A percentile compares a stretch with the other conserved stretches of the same genome.
These are phyloP conservation scores for Papilio polytes DNA, from an alignment of 1,140 invertebrate genomes.

Conservation along the genomic window DNA sequence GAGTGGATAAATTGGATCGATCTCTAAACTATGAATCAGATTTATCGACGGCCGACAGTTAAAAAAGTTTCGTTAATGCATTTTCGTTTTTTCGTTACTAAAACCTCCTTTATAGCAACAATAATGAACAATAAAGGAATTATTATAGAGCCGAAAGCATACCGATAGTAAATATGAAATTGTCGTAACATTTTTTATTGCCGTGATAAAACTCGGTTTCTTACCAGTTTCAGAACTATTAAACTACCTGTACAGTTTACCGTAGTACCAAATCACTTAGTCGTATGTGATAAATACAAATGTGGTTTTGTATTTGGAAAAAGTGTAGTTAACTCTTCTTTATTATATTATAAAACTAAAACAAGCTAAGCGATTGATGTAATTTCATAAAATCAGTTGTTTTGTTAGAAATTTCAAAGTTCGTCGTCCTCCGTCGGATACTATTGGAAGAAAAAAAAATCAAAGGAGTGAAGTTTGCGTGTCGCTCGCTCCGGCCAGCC, in stretches of 20 bases:
- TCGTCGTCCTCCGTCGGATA: conserved; percentile 58
- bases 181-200: conserved; percentile 60
- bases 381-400: not conserved
- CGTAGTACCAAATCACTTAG: conserved; percentile 3
- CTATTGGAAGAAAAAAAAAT: conserved; percentile 53
- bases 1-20: no score
- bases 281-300: not conserved
- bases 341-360: not conserved
- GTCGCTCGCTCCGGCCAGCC: conserved; percentile 50
- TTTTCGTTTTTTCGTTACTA: conserved; percentile 34
- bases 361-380: not conserved
- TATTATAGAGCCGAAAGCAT: conserved; percentile 53
- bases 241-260: not conserved
- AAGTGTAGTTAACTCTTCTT: not conserved
- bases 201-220: conserved; percentile 50
- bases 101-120: conserved; percentile 49
- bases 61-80: not conserved
- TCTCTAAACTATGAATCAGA: no score
- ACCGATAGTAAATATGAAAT: conserved; percentile 57
- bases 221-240: conserved; percentile 7
- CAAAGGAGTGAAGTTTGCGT: conserved; percentile 55
- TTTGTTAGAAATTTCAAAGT: conserved; percentile 43
- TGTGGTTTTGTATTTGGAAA: not conserved
- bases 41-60: not conserved
- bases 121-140: conserved; percentile 56